phyloP scores from a whole-genome alignment of 2,888 invertebrate genomes.

The Metopia argyrocephala region DNA sequence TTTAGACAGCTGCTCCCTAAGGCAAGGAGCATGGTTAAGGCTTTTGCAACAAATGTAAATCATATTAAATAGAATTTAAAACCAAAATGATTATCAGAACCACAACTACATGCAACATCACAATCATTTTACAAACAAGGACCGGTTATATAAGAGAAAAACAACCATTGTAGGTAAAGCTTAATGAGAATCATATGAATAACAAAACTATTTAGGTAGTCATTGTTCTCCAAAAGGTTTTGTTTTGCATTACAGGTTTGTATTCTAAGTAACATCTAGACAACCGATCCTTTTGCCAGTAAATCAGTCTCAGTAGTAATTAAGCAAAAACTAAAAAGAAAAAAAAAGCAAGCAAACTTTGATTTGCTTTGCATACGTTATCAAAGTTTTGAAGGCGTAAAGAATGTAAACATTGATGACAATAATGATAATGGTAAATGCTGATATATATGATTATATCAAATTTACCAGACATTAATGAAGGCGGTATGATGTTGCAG shows the following conservation, averaged over 20 bases:
- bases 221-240: constrained; percentile 21
- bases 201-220: neutral
- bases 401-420: constrained; percentile 22
- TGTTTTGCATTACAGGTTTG: constrained; percentile 50
- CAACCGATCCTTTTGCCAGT: constrained; percentile 50
- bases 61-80: constrained; percentile 60
- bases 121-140: constrained; percentile 25
- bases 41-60: constrained; percentile 59
- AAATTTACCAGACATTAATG: constrained; percentile 28
- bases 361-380: constrained; percentile 53
- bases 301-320: constrained; percentile 46
- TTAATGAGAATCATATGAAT: neutral
- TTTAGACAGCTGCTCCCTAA: constrained; percentile 50
- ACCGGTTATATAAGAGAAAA: constrained; percentile 49
- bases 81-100: constrained; percentile 60
- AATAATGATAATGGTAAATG: constrained; percentile 12
- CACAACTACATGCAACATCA: constrained; percentile 61
- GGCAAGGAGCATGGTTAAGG: constrained; percentile 62
- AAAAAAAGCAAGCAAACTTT: too few species aligned
- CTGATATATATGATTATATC: constrained; percentile 3
- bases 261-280: constrained; percentile 40
- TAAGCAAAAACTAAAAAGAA: constrained; percentile 39
- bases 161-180: constrained; percentile 45
- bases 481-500: constrained; percentile 50
- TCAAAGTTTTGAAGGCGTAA: constrained; percentile 17